A percentile compares a stretch with the other conserved stretches of the same genome.
phyloP scores from a whole-genome alignment of 2,888 invertebrate genomes.

The Dynastes tityus region DNA sequence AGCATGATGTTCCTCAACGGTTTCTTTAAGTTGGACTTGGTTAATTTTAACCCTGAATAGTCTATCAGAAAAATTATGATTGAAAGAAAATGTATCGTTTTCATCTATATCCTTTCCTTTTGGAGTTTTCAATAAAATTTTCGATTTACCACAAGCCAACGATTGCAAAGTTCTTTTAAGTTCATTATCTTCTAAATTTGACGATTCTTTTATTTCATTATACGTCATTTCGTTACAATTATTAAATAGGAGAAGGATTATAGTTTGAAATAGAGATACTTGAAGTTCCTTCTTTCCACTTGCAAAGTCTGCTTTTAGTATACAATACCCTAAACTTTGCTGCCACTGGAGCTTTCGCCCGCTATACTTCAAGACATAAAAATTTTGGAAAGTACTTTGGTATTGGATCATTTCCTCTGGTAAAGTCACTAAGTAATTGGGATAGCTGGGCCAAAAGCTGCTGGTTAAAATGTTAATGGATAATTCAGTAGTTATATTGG shows the following conservation, averaged over 20 bases:
- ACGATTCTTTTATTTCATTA: conserved; percentile 89
- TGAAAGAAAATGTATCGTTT: conserved; percentile 87
- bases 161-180: conserved; percentile 94
- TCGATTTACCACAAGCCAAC: conserved; percentile 92
- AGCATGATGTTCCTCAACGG: conserved; percentile 90
- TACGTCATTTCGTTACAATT: conserved; percentile 84
- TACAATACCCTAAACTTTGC: conserved; percentile 94
- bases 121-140: conserved; percentile 89
- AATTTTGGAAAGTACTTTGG: conserved; percentile 95
- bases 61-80: conserved; percentile 91
- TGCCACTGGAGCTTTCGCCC: conserved; percentile 99
- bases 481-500: conserved; percentile 79
- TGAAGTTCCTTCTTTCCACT: conserved; percentile 93
- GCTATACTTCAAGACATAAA: conserved; percentile 95
- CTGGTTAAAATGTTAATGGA: conserved; percentile 95
- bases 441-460: conserved; percentile 99
- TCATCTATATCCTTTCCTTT: conserved; percentile 90
- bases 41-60: conserved; percentile 98
- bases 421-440: conserved; percentile 89
- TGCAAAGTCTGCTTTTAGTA: conserved; percentile 88
- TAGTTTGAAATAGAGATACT: conserved; percentile 96
- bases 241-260: conserved; percentile 94
- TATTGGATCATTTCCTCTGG: conserved; percentile 90
- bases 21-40: conserved; percentile 89
- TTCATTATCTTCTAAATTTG: conserved; percentile 94